Evolutionary conservation across 2,113 vertebrate genomes (phyloP), one percentile per base, ranked within the genome.

Genomic region (Empidonax traillii): DNA sequence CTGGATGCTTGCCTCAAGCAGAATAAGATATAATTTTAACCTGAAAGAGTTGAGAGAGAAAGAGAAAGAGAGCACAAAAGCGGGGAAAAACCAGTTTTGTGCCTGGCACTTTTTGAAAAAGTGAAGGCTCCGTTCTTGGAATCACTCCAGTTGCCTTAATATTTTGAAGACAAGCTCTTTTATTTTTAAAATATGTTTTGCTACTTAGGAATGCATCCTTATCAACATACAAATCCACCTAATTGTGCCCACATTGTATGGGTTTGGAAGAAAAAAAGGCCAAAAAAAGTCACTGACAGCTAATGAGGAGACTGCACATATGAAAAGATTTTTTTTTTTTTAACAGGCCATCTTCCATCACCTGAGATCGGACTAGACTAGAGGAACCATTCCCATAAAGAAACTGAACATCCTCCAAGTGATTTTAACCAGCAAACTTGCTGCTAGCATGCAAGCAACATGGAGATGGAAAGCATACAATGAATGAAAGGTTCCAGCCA

Each of bases 401-500:
- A 76, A 88, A 72, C 28, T 6, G 15, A 93, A 63, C 24, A 65
- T 24, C 15, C 23, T 47, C 14, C 10, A 58, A 82, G 23, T 66
- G 63, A 87, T 58, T 88, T 83, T 41, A 91, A 85, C 24, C 6
- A 66, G 46, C 15, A 91, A 89, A 77, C 69, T 69, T 80, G 71
- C 71, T 62, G 52, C 33, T 52, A 69, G 44, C 28, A 25, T 6
- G 21, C 2, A 3, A 23, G 58, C 69, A 82, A 63, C 27, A 56
- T 1, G 9, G 37, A 93, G 31, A 46, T 10, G 25, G 55, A 84
- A 10, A 74, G 22, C 25, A 77, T 10, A 46, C 30, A 85, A 31
- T 24, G 30, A 94, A 85, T 25, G 28, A 87, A 86, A 59, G 25
- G 21, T 37, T 75, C 21, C 58, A 80, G 58, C 23, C 62, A 93